Percentiles rank a stretch among this genome's conserved stretches.
phyloP scores from a whole-genome alignment of 2,888 invertebrate species.

The Drosophila pseudotakahashii region DNA sequence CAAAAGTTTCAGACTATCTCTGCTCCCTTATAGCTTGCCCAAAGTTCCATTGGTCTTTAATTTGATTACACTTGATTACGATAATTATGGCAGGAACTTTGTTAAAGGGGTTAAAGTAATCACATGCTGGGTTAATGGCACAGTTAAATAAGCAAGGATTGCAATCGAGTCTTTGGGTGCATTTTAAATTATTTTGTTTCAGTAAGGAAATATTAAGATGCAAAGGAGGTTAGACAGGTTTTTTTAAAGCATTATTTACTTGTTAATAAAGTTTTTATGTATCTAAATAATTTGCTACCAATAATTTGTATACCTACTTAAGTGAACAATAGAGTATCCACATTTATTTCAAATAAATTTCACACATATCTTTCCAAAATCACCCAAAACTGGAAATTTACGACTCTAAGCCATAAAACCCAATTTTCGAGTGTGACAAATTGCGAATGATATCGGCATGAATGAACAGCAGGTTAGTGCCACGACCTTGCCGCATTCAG shows the following conservation, averaged over 20 bases:
- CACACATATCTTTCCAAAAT: constrained; percentile 31
- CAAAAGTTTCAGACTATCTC: constrained; percentile 14
- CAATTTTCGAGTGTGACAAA: constrained; percentile 64
- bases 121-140: constrained; percentile 11
- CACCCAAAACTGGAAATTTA: constrained; percentile 25
- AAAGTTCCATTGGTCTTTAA: constrained; percentile 49
- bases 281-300: neutral
- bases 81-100: constrained; percentile 41
- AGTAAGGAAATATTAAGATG: neutral
- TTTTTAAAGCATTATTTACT: neutral
- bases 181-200: neutral
- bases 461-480: constrained; percentile 56
- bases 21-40: constrained; percentile 4
- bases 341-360: constrained; percentile 24
- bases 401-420: constrained; percentile 23
- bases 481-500: constrained; percentile 25
- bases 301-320: neutral
- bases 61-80: constrained; percentile 69
- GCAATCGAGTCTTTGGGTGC: constrained; percentile 3
- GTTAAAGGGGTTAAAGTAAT: constrained; percentile 17
- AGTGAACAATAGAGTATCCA: neutral
- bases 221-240: neutral
- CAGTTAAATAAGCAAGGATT: neutral
- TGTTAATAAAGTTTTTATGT: too few relatives aligned
- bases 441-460: constrained; percentile 51